phyloP scores from a whole-genome alignment of 2,113 vertebrate genomes.

The Lynx canadensis region DNA sequence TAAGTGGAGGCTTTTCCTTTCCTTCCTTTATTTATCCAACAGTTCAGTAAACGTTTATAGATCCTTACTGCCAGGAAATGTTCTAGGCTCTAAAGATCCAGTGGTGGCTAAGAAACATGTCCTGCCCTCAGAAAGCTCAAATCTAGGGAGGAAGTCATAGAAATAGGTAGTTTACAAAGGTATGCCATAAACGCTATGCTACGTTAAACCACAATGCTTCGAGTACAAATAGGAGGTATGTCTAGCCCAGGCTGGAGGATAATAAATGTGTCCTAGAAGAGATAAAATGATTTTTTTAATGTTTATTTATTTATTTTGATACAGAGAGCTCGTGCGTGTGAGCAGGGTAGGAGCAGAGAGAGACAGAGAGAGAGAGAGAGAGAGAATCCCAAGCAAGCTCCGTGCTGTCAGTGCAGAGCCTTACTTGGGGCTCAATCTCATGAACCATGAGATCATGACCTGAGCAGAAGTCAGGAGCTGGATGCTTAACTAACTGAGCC shows the following conservation, averaged over 20 bases:
- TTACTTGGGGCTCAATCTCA: too few relatives aligned
- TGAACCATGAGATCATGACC: too few relatives aligned
- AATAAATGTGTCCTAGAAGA: not conserved
- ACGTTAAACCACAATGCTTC: not conserved
- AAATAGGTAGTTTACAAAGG: not conserved
- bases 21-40: not conserved
- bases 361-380: too few relatives aligned
- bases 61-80: not conserved
- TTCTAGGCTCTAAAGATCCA: not conserved
- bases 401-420: too few relatives aligned
- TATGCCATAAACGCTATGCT: not conserved
- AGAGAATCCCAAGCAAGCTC: too few relatives aligned
- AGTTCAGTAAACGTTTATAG: not conserved
- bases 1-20: not conserved
- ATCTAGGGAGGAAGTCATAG: not conserved
- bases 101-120: fast-evolving
- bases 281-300: not conserved
- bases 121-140: not conserved
- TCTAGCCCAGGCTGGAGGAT: not conserved
- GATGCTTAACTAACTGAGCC: too few relatives aligned
- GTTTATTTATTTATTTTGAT: too few relatives aligned
- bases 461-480: too few relatives aligned
- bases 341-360: too few relatives aligned
- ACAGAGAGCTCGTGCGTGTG: too few relatives aligned
- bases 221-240: fast-evolving